A percentile compares a stretch with the other conserved stretches of the same genome.
Evolutionary conservation across 2,888 invertebrate genomes (phyloP).

Genomic region (Leucozona laternaria): DNA sequence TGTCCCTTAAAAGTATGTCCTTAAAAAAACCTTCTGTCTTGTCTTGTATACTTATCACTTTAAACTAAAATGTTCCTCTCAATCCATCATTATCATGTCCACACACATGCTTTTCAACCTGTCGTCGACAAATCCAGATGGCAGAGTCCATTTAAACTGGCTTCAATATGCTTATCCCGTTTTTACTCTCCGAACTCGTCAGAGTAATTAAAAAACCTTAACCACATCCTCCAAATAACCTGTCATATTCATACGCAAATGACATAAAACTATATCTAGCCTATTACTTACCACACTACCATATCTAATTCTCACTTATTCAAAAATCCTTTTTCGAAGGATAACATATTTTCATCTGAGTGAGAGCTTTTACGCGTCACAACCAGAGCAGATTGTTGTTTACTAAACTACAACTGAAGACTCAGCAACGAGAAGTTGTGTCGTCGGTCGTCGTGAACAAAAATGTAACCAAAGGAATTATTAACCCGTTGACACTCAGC

Average conservation of each 20-base stretch:
- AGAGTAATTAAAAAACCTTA: slow-evolving; percentile 13
- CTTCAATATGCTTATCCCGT: background rate
- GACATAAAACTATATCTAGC: slow-evolving; percentile 23
- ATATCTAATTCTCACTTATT: slow-evolving; percentile 53
- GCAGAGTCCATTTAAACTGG: background rate
- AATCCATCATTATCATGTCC: background rate
- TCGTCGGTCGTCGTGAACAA: slow-evolving; percentile 35
- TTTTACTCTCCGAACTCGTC: background rate
- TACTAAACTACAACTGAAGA: slow-evolving; percentile 18
- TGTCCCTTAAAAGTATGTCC: background rate
- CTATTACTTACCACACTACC: background rate
- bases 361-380: slow-evolving; percentile 72
- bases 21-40: slow-evolving; percentile 17
- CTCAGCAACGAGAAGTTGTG: slow-evolving; percentile 11
- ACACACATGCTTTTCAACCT: slow-evolving; percentile 12
- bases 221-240: background rate
- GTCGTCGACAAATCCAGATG: background rate
- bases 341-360: slow-evolving; percentile 71
- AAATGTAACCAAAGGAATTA: slow-evolving; percentile 70
- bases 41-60: background rate
- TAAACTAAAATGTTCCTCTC: background rate
- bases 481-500: slow-evolving; percentile 75
- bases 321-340: slow-evolving; percentile 50
- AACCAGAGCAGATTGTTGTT: slow-evolving; percentile 69
- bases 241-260: background rate